Percentiles rank a stretch among this genome's conserved stretches.
These are phyloP conservation scores for Parazoanthus darwini DNA, from an alignment of 92 coral and sea anemone species.

Conservation along the genomic window DNA sequence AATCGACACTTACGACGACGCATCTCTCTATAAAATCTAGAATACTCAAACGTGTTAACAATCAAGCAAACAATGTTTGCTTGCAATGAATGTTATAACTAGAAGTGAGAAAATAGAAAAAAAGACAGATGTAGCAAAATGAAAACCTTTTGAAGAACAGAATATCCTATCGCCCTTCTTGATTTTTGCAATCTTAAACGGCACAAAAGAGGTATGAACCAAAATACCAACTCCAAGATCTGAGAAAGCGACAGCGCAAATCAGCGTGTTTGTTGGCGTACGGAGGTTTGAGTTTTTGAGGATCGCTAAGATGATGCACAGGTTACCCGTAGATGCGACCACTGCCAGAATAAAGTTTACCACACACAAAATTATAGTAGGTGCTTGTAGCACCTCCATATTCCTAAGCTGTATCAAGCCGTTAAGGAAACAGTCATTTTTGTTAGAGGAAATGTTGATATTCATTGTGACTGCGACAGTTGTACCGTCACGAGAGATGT, in stretches of 20 bases:
- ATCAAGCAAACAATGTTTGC: neutral
- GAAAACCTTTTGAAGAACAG: neutral
- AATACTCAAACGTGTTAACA: neutral
- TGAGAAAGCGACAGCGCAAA: constrained; percentile 40
- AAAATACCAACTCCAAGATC: constrained; percentile 39
- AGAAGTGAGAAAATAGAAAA: constrained; percentile 25
- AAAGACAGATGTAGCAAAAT: constrained; percentile 19
- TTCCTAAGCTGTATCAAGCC: neutral
- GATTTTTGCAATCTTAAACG: constrained; percentile 35
- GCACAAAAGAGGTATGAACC: constrained; percentile 45
- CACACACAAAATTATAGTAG: neutral
- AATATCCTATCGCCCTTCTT: neutral
- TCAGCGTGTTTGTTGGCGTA: constrained; percentile 34
- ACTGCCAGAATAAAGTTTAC: constrained; percentile 41
- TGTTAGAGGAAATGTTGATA: neutral
- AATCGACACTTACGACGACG: neutral
- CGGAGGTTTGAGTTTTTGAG: constrained; percentile 29
- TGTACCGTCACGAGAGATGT: no score
- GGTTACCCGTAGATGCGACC: constrained; percentile 33
- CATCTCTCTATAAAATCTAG: neutral
- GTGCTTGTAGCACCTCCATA: neutral
- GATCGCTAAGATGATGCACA: constrained; percentile 30
- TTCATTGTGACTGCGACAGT: neutral
- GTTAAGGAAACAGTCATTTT: neutral
- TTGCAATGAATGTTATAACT: neutral